Percentiles rank a stretch among this genome's conserved stretches.
phyloP scores from a whole-genome alignment of 2,888 invertebrate species.

The Heliconius hortense region DNA sequence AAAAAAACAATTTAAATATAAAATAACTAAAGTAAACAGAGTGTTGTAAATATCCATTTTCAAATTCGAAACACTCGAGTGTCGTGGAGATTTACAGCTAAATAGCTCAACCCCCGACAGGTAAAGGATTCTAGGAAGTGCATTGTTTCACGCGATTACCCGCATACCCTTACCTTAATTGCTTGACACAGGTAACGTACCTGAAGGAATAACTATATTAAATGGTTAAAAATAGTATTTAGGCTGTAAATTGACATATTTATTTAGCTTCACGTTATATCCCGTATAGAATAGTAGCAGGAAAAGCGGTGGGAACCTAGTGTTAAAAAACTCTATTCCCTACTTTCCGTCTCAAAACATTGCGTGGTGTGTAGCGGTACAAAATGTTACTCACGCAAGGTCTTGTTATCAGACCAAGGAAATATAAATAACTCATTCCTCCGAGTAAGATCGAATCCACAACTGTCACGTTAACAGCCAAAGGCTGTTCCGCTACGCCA shows the following conservation, averaged over 20 bases:
- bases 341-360: not conserved
- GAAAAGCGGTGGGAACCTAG: too few species aligned
- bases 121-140: constrained; percentile 57
- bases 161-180: constrained; percentile 33
- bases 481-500: not conserved
- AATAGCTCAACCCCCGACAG: constrained; percentile 44
- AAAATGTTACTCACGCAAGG: not conserved
- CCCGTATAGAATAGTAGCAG: not conserved
- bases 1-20: not conserved
- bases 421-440: not conserved
- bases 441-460: not conserved
- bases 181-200: constrained; percentile 9
- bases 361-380: not conserved
- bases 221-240: not conserved
- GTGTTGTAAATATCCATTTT: not conserved
- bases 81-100: constrained; percentile 6
- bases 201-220: not conserved
- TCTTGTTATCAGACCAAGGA: not conserved
- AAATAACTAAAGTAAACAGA: not conserved
- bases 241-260: not conserved
- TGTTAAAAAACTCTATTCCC: too few species aligned
- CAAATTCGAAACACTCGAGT: not conserved
- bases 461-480: not conserved
- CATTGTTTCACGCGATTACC: constrained; percentile 57
- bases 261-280: not conserved